A percentile compares a stretch with the other conserved stretches of the same genome.
Evolutionary conservation across 2,888 invertebrate species (phyloP).

Genomic region (Carpatolechia fugitivella): DNA sequence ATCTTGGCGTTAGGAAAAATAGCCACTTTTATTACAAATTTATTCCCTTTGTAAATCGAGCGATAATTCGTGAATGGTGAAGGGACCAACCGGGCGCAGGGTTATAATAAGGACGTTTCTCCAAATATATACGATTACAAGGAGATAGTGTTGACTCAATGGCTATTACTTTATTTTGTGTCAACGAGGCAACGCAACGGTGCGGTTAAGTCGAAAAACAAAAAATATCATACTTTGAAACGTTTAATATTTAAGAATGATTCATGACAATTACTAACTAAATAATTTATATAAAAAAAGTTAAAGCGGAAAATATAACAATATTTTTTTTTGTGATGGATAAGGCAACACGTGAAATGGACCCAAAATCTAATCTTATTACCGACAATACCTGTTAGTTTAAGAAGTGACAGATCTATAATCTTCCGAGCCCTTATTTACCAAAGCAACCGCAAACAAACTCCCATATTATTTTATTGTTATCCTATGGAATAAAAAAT

Average conservation of each 20-base stretch:
- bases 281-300: too few species aligned
- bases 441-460: constrained; percentile 44
- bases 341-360: not conserved
- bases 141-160: constrained; percentile 25
- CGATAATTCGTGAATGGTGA: constrained; percentile 53
- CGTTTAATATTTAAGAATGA: not conserved
- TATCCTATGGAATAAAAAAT: constrained; percentile 45
- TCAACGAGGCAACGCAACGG: constrained; percentile 36
- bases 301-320: not conserved
- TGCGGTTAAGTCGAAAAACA: constrained; percentile 19
- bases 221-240: not conserved
- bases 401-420: constrained; percentile 34
- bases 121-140: constrained; percentile 57
- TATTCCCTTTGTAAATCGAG: constrained; percentile 60
- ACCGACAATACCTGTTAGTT: constrained; percentile 36
- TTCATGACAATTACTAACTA: too few species aligned
- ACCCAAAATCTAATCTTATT: constrained; percentile 41
- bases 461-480: constrained; percentile 38
- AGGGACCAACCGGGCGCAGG: constrained; percentile 47
- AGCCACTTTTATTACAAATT: constrained; percentile 47
- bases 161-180: constrained; percentile 45
- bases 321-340: not conserved
- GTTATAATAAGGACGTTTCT: constrained; percentile 50
- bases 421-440: constrained; percentile 39
- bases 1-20: constrained; percentile 31